These are phyloP conservation scores for Nasonia longicornis DNA, from an alignment of 1,140 invertebrate genomes.

Conservation along the genomic window DNA sequence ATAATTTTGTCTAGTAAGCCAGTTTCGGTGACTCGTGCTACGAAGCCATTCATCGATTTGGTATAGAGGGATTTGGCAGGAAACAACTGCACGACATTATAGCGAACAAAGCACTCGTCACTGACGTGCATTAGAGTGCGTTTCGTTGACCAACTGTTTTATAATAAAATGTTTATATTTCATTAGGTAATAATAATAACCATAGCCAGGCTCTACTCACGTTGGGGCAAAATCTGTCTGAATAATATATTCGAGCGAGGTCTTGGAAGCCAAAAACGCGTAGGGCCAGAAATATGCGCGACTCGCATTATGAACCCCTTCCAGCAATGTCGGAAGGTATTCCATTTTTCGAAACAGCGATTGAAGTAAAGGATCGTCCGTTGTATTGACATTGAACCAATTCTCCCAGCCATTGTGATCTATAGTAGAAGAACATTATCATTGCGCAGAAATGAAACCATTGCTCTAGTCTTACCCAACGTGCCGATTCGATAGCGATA, in stretches of 20 bases:
- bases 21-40: conserved; percentile 73
- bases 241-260: conserved; percentile 77
- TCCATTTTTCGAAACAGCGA: conserved; percentile 76
- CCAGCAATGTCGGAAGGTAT: conserved; percentile 73
- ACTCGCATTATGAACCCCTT: conserved; percentile 78
- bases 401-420: conserved; percentile 79
- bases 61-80: conserved; percentile 74
- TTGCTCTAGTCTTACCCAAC: conserved; percentile 65
- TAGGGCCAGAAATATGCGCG: conserved; percentile 80
- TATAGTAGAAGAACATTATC: conserved; percentile 51
- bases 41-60: conserved; percentile 71
- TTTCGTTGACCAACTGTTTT: conserved; percentile 66
- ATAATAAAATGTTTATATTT: too few relatives aligned
- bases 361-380: conserved; percentile 65
- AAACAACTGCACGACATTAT: conserved; percentile 74
- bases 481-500: conserved; percentile 74
- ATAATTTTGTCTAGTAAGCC: conserved; percentile 76
- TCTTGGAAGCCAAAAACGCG: conserved; percentile 78
- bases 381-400: conserved; percentile 77
- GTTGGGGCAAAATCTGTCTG: conserved; percentile 75
- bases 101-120: conserved; percentile 78
- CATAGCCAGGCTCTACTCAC: conserved; percentile 57
- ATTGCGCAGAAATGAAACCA: conserved; percentile 5
- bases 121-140: conserved; percentile 77
- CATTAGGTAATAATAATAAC: too few relatives aligned